Evolutionary conservation across 2,888 invertebrate species (phyloP), one percentile per base, ranked within the genome.

Genomic region (Plebejus argus): DNA sequence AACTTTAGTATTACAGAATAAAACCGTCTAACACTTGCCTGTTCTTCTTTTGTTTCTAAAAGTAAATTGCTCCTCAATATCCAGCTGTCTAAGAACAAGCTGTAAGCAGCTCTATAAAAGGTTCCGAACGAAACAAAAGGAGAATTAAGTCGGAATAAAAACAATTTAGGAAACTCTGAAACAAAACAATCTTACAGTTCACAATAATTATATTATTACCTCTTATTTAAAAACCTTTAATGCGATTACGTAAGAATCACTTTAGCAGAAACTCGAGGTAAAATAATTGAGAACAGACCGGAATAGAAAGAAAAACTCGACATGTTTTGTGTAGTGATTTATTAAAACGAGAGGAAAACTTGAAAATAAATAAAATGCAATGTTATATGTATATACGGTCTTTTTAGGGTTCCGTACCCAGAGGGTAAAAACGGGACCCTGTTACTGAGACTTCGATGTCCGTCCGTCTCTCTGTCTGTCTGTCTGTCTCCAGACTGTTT

Each of bases 321-420:
- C 77, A 71, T 77, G n/a, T 77, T 71, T 71, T 53, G 56, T 28
- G 8, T 35, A 77, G 71, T 58, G 77, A 77, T 77, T 77, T 77
- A 70, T 71, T 71, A 77, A 71, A 77, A 20, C 35, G 35, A 56
- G 33, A 12, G 58, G 35, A 45, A 76, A 66, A 66, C 70, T 28
- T 10, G 49, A 45, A 76, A 76, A 45, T 66, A 45, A 76, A 76
- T 76, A 66, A 61, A 70, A 70, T 35, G 35, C 28, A 70, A 70
- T 33, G 8, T 61, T 23, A 61, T n/a, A n/a, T 56, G 23, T n/a
- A n/a, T 56, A 49, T 58, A 58, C 20, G 20, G 20, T 20, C 20
- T 53, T 53, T 18, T 18, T 18, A 18, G 4, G 28, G 28, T 28
- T 28, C 28, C 28, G 28, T 28, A 28, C 28, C 28, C 28, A 28